A percentile compares a stretch with the other conserved stretches of the same genome.
phyloP scores from a whole-genome alignment of 92 coral and sea anemone genomes.

The Phymanthus crucifer region DNA sequence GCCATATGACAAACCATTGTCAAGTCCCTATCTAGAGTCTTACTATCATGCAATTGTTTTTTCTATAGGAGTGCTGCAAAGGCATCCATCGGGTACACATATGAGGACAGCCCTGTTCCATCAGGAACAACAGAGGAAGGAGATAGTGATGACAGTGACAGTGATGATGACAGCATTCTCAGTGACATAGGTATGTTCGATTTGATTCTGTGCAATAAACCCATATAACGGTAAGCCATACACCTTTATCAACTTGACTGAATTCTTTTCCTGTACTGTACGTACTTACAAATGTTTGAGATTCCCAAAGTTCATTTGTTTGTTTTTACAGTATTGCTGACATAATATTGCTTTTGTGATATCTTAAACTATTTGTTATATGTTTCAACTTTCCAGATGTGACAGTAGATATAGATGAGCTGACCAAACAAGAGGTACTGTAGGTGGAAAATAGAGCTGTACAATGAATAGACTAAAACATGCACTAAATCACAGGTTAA shows the following conservation, averaged over 20 bases:
- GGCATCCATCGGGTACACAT: slow-evolving; percentile 79
- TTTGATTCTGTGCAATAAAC: no score
- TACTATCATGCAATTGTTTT: not conserved
- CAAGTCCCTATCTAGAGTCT: no score
- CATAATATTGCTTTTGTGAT: no score
- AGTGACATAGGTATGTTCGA: slow-evolving; percentile 83
- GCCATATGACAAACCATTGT: no score
- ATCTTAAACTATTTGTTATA: not conserved
- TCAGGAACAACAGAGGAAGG: slow-evolving; percentile 55
- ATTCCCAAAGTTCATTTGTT: no score
- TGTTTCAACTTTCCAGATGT: slow-evolving; percentile 52
- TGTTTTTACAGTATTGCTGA: no score
- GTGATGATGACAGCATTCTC: slow-evolving; percentile 72
- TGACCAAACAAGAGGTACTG: slow-evolving; percentile 68
- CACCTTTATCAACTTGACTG: no score
- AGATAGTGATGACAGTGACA: slow-evolving; percentile 61
- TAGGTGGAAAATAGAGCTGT: not conserved
- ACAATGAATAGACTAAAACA: not conserved
- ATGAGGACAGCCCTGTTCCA: slow-evolving; percentile 56
- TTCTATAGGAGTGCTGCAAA: slow-evolving; percentile 68
- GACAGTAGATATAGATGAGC: slow-evolving; percentile 81
- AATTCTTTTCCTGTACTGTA: no score
- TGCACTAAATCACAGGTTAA: no score
- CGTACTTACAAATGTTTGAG: no score
- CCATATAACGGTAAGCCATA: no score